Evolutionary conservation across 2,888 invertebrate species (phyloP).

Genomic region (Antitype chi): DNA sequence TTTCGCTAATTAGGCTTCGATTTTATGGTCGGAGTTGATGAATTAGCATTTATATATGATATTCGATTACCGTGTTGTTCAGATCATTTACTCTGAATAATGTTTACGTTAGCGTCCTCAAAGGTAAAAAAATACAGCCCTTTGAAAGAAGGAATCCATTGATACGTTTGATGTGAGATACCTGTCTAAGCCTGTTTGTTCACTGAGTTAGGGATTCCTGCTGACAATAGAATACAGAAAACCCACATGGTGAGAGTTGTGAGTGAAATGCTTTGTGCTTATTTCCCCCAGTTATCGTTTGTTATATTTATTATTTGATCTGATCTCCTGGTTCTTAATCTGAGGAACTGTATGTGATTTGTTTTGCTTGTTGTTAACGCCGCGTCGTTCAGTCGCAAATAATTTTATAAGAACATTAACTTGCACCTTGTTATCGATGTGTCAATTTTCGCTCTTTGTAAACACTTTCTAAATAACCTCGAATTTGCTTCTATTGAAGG

Average conservation of each 20-base stretch:
- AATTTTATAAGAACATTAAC: slow-evolving; percentile 7
- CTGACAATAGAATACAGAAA: slow-evolving; percentile 63
- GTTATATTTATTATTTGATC: slow-evolving; percentile 55
- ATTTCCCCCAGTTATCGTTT: slow-evolving; percentile 51
- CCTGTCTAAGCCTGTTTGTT: slow-evolving; percentile 63
- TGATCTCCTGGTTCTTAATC: slow-evolving; percentile 37
- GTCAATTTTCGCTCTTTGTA: not conserved
- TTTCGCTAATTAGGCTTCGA: slow-evolving; percentile 28
- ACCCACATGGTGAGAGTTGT: slow-evolving; percentile 53
- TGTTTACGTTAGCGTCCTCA: slow-evolving; percentile 13
- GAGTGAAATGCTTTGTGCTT: slow-evolving; percentile 56
- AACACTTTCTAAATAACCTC: slow-evolving; percentile 29
- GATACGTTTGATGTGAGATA: slow-evolving; percentile 62
- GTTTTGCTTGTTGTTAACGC: slow-evolving; percentile 7
- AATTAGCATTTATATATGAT: slow-evolving; percentile 29
- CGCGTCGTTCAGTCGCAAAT: not conserved
- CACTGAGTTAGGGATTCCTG: slow-evolving; percentile 59
- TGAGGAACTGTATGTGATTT: slow-evolving; percentile 28
- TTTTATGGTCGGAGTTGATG: slow-evolving; percentile 21
- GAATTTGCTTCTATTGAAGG: slow-evolving; percentile 19
- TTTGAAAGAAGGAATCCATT: slow-evolving; percentile 52
- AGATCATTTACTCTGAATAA: slow-evolving; percentile 27
- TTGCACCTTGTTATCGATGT: slow-evolving; percentile 13
- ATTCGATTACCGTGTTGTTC: slow-evolving; percentile 14
- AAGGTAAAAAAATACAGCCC: slow-evolving; percentile 38